Conservation (phyloP, 2,113 vertebrate genomes). For the Notechis scutatus region DNA sequence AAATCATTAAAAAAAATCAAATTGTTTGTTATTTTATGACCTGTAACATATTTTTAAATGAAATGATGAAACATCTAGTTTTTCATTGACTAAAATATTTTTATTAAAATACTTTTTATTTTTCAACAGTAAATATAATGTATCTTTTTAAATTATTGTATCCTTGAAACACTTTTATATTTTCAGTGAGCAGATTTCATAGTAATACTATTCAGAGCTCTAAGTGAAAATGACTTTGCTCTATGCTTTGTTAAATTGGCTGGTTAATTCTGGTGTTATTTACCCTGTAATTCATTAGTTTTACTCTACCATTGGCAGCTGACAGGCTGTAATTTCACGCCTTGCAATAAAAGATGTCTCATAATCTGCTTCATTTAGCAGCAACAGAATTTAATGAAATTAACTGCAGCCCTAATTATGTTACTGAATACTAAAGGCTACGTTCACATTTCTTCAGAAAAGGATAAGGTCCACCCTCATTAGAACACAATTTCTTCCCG, state of each 20-base stretch:
- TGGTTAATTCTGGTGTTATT: slow-evolving; percentile 98
- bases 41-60: background rate
- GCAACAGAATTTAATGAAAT: slow-evolving; percentile 99
- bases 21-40: background rate
- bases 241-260: slow-evolving; percentile 87
- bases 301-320: slow-evolving; percentile 91
- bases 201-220: slow-evolving; percentile 59
- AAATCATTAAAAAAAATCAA: background rate
- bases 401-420: slow-evolving; percentile 99
- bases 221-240: slow-evolving; percentile 79
- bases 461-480: slow-evolving; percentile 84
- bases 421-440: slow-evolving; percentile 98
- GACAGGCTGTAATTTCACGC: slow-evolving; percentile 99
- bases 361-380: slow-evolving; percentile 99
- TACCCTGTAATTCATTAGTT: slow-evolving; percentile 99
- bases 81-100: background rate
- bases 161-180: slow-evolving; percentile 5
- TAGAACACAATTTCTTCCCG: slow-evolving; percentile 81
- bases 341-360: slow-evolving; percentile 99
- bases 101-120: background rate
- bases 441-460: slow-evolving; percentile 88
- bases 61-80: background rate
- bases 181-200: slow-evolving; percentile 31
- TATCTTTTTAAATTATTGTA: background rate
- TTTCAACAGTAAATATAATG: rapidly evolving